phyloP scores from a whole-genome alignment of 2,888 invertebrate genomes.

The Sthenelais limicola region DNA sequence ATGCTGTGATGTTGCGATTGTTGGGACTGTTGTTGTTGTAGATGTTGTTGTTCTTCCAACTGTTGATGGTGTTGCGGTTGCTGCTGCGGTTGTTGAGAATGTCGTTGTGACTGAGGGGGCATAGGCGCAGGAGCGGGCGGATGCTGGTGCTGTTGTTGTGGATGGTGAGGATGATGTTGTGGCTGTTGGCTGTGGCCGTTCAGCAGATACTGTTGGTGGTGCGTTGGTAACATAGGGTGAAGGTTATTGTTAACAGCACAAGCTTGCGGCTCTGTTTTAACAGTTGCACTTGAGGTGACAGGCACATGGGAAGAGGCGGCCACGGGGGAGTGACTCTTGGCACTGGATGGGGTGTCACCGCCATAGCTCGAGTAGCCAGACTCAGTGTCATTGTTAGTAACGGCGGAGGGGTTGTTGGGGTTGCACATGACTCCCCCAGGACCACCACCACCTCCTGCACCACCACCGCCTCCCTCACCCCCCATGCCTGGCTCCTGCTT shows the following conservation, averaged over 20 bases:
- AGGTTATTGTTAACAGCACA: conserved; percentile 37
- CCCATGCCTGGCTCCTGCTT: conserved; percentile 38
- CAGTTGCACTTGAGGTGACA: conserved; percentile 36
- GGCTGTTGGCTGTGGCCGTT: conserved; percentile 41
- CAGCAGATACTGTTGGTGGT: conserved; percentile 49
- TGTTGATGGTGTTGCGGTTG: conserved; percentile 12
- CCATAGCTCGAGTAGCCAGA: conserved; percentile 59
- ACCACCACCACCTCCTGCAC: not conserved
- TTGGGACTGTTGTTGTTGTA: conserved; percentile 4
- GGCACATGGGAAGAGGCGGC: conserved; percentile 28
- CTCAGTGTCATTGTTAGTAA: conserved; percentile 47
- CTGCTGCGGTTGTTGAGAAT: conserved; percentile 19
- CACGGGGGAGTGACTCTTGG: conserved; percentile 57
- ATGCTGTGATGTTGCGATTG: conserved; percentile 12
- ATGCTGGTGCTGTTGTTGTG: conserved; percentile 35
- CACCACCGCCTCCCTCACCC: not conserved
- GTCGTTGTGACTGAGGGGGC: conserved; percentile 1
- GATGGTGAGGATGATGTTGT: conserved; percentile 19
- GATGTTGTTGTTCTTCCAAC: not conserved
- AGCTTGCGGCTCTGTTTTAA: conserved; percentile 24
- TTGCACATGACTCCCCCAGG: not conserved
- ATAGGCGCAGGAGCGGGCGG: not conserved
- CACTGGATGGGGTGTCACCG: conserved; percentile 56
- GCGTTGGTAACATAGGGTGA: conserved; percentile 46
- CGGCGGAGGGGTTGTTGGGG: conserved; percentile 15